Conservation (phyloP, 2,888 invertebrate species). For the Scaeva pyrastri region DNA sequence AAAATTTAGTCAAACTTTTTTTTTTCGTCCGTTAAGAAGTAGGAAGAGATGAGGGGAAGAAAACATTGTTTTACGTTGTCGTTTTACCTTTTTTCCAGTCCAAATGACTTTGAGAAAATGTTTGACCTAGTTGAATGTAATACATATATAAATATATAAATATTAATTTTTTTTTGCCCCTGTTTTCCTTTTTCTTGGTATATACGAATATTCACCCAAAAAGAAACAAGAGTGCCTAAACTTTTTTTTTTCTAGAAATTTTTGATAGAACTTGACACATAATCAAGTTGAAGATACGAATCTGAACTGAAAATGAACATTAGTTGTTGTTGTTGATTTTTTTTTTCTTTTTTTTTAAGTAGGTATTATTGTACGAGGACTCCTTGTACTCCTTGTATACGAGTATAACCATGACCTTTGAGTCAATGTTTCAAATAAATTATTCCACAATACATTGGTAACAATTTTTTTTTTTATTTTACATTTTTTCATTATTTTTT, state of each 20-base stretch:
- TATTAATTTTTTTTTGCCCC: too few species aligned
- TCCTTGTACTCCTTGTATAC: not conserved
- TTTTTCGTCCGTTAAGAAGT: not conserved
- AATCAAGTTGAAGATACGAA: conserved; percentile 29
- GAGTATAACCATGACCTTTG: conserved; percentile 23
- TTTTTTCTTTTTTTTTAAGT: not conserved
- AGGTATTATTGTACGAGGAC: too few species aligned
- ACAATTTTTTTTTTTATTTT: not conserved
- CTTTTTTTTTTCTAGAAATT: conserved; percentile 1
- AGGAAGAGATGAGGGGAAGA: not conserved
- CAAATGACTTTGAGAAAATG: conserved; percentile 26
- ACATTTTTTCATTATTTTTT: not conserved
- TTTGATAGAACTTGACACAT: conserved; percentile 41
- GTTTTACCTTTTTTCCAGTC: conserved; percentile 17
- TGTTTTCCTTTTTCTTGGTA: not conserved
- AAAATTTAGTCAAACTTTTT: conserved; percentile 23
- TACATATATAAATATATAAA: not conserved
- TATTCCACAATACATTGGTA: conserved; percentile 6
- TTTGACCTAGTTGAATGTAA: conserved; percentile 37
- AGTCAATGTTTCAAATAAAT: conserved; percentile 28
- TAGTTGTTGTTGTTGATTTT: too few species aligned
- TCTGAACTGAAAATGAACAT: conserved; percentile 16
- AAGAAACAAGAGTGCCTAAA: conserved; percentile 9
- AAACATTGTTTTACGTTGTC: conserved; percentile 31
- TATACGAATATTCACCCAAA: not conserved